Evolutionary conservation across 2,888 invertebrate species (phyloP).

Genomic region (Pammene fasciana): DNA sequence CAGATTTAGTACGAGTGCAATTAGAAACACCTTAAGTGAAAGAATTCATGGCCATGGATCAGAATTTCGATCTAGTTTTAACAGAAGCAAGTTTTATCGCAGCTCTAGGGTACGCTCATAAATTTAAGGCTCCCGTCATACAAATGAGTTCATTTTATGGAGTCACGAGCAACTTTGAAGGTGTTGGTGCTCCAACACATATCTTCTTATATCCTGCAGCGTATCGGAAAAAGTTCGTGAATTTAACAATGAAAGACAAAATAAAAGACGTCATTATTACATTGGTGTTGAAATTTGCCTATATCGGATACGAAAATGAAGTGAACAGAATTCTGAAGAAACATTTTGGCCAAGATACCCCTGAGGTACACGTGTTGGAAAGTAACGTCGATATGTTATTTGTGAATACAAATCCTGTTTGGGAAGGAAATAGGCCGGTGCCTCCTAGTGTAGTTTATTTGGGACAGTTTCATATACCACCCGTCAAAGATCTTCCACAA

Average conservation of each 20-base stretch:
- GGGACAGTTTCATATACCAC: constrained; percentile 64
- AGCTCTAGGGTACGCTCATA: constrained; percentile 48
- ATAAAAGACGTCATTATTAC: constrained; percentile 42
- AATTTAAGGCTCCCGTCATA: constrained; percentile 55
- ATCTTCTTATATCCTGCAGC: constrained; percentile 46
- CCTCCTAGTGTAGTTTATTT: constrained; percentile 63
- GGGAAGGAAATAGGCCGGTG: constrained; percentile 60
- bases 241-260: constrained; percentile 53
- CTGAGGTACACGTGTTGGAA: constrained; percentile 46
- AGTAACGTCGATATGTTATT: constrained; percentile 63
- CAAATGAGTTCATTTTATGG: constrained; percentile 54
- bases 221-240: constrained; percentile 46
- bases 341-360: constrained; percentile 49
- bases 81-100: constrained; percentile 50
- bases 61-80: constrained; percentile 55
- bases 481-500: constrained; percentile 62
- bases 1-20: constrained; percentile 47
- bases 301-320: constrained; percentile 5
- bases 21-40: constrained; percentile 47
- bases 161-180: constrained; percentile 36
- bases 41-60: constrained; percentile 46
- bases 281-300: not conserved
- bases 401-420: constrained; percentile 64
- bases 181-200: constrained; percentile 49
- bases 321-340: constrained; percentile 42